A percentile compares a stretch with the other conserved stretches of the same genome.
These are phyloP conservation scores for Enteromius unitaeniatus DNA, from an alignment of 2,797 vertebrate genomes.

Conservation along the genomic window DNA sequence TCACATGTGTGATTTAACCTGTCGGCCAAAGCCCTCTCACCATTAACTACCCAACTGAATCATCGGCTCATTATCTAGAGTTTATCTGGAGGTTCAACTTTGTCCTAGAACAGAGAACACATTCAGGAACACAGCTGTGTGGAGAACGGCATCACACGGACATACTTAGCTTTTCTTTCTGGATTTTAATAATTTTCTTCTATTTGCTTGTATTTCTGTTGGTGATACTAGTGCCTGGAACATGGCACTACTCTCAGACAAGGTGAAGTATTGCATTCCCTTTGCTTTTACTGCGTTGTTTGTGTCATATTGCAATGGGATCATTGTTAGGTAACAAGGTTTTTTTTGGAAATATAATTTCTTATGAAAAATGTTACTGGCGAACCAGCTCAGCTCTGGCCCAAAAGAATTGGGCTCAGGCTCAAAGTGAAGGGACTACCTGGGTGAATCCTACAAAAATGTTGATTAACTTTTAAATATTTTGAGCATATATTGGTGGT, in stretches of 20 bases:
- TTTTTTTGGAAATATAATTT: background rate
- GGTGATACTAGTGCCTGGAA: background rate
- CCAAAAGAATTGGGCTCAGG: background rate
- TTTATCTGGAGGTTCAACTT: constrained; percentile 55
- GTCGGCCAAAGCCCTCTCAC: constrained; percentile 32
- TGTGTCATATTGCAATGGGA: background rate
- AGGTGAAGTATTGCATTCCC: constrained; percentile 45
- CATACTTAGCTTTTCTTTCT: background rate
- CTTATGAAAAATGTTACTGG: background rate
- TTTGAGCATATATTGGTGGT: background rate
- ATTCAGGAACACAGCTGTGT: constrained; percentile 3
- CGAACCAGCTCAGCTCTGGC: background rate
- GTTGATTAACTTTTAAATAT: too few relatives aligned
- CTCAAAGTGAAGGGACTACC: background rate
- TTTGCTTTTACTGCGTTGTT: background rate
- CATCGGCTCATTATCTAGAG: constrained; percentile 28
- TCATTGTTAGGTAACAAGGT: background rate
- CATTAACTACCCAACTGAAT: constrained; percentile 18
- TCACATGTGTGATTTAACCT: constrained; percentile 14
- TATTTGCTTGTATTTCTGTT: background rate
- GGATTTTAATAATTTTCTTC: constrained; percentile 20
- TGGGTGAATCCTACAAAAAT: background rate
- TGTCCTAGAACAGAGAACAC: constrained; percentile 46
- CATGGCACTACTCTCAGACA: constrained; percentile 49
- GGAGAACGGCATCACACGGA: background rate